Base-by-base conservation (phyloP, 2,113 vertebrate genomes). In the Clarias macrocephalus region DNA sequence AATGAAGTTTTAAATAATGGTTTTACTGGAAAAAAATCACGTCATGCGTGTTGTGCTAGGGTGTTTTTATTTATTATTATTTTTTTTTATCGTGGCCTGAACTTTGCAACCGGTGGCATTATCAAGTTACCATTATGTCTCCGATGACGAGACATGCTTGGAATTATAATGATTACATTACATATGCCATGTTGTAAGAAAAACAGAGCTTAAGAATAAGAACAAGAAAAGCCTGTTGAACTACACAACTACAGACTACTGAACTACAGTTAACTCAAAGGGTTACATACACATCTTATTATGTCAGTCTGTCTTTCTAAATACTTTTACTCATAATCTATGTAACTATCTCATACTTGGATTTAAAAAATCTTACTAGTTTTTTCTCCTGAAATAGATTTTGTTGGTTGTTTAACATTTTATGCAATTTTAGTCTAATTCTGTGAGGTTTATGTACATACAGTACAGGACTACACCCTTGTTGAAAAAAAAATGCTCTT, bases 181-280 rank as follows among this genome's bases (percentile, higher is more conserved):
- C 76, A 54, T 48, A 28, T 63, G n/a, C 4, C 13, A 23, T 21
- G 62, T 66, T 54, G n/a, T 23, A 21, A 15, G 21, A 42, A 72
- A 18, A 83, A 66, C n/a, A n/a, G 5, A 11, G 19, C 52, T 10
- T 16, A 75, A 63, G n/a, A 82, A 82, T 16, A 75, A 63, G n/a
- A 82, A 82, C 42, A n/a, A 80, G 59, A 62, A 75, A 83, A 83
- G 37, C 23, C 63, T 68, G 62, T 15, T 28, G 28, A 82, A n/a
- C 57, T 19, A 25, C 23, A 52, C 48, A 9, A 48, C 6, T 48
- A 48, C 48, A 48, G 48, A 6, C 42, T 37, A 23, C 6, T 37
- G 23, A 54, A 28, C 5, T 68, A 19, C 30, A 57, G 5, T 5
- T 54, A 56, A 66, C 2, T 54, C n/a, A 9, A 52, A 77, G 56